Base-by-base conservation (phyloP, 1,140 invertebrate species). In the Callitettix versicolor region DNA sequence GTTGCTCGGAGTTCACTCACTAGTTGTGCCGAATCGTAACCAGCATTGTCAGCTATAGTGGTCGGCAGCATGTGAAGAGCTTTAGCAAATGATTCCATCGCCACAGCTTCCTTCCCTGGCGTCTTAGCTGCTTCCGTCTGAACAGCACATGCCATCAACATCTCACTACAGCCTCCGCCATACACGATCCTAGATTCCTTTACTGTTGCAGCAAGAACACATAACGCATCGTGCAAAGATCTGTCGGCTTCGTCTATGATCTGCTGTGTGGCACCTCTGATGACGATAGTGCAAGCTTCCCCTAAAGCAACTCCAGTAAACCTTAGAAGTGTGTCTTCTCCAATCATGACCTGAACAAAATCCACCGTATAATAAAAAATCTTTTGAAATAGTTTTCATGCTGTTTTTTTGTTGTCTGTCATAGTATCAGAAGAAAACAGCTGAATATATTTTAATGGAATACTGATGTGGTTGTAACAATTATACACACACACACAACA, bases 201-300 rank as follows among this genome's bases (percentile, higher is more conserved):
- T 0, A 99, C 92, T 18, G 96, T 98, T 43, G 95, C 90, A 0
- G 91, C 81, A 18, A 99, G 75, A 0, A 99, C 97, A 71, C 97
- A 99, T 0, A 99, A 77, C 2, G 96, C 97, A 70, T 99, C 97
- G 66, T 99, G 97, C 4, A 99, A 70, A 1, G 96, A 98, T 41
- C 97, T 79, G 63, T 99, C 95, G 1, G 97, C 96, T 73, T 99
- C 97, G 65, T 98, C 96, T 11, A 99, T 79, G 65, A 99, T 98
- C 73, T 99, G 97, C 68, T 98, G 87, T 3, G 97, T 99, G n/a
- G 97, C 95, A 51, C 96, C 97, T 55, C 97, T 83, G 51, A 99
- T 85, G 0, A 99, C 86, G 60, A 99, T 82, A 0, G 94, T 95
- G 70, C 97, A 99, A 6, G 97, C 97, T 69, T 98, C 91, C 21